Conservation (phyloP, 2,797 vertebrate genomes). For the Acanthopagrus latus region DNA sequence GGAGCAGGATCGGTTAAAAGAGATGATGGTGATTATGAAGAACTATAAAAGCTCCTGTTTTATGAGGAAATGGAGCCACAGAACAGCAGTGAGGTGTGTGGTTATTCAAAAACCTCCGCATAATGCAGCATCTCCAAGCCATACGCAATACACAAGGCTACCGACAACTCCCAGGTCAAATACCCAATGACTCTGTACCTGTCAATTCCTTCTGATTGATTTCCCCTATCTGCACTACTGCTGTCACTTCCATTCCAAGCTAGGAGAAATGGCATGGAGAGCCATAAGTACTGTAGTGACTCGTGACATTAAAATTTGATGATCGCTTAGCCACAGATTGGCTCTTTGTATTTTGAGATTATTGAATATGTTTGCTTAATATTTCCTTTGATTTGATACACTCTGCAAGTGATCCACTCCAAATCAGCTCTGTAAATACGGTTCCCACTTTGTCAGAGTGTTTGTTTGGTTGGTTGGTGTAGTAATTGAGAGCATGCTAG, state of each 20-base stretch:
- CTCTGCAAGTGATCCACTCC: constrained; percentile 45
- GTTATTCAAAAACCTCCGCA: constrained; percentile 23
- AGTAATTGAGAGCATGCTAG: constrained; percentile 74
- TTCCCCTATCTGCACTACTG: constrained; percentile 51
- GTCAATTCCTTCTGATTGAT: constrained; percentile 37
- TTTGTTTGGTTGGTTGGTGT: constrained; percentile 62
- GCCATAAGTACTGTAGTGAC: constrained; percentile 39
- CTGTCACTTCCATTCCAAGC: constrained; percentile 60
- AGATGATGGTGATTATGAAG: constrained; percentile 95
- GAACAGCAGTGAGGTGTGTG: constrained; percentile 42
- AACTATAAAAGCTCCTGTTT: constrained; percentile 86
- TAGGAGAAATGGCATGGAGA: constrained; percentile 38
- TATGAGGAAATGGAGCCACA: constrained; percentile 8
- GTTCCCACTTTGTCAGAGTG: constrained; percentile 58
- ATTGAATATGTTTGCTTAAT: constrained; percentile 34
- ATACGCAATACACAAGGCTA: constrained; percentile 69
- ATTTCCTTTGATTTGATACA: constrained; percentile 51
- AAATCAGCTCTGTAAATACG: constrained; percentile 66
- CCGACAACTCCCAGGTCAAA: constrained; percentile 54
- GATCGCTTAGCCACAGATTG: neutral
- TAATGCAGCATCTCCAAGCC: constrained; percentile 77
- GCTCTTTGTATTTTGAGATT: constrained; percentile 49
- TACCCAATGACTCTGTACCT: constrained; percentile 33
- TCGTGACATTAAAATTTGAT: neutral
- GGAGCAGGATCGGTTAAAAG: constrained; percentile 77